Percentiles rank a stretch among this genome's conserved stretches.
phyloP scores from a whole-genome alignment of 2,113 vertebrate genomes.

The Podarcis cretensis region DNA sequence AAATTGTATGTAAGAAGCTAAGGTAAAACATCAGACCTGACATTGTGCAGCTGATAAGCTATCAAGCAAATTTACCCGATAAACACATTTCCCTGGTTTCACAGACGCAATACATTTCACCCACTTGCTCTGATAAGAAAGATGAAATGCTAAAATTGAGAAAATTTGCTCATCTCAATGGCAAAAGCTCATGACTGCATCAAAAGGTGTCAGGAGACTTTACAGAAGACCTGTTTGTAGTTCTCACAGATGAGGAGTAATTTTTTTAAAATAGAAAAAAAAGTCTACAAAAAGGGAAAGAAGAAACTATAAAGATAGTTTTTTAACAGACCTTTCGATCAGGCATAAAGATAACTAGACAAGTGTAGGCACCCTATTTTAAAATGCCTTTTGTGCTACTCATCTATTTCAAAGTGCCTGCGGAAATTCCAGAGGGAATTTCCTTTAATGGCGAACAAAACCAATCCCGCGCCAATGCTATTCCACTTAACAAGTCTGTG shows the following conservation, averaged over 20 bases:
- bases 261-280: not conserved
- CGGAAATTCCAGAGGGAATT: not conserved
- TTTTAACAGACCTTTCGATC: not conserved
- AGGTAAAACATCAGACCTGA: not conserved
- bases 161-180: not conserved
- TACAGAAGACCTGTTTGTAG: not conserved
- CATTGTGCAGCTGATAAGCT: not conserved
- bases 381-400: not conserved
- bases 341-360: not conserved
- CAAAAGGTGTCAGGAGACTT: accelerated
- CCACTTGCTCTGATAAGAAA: not conserved
- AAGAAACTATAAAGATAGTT: constrained; percentile 2
- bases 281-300: not conserved
- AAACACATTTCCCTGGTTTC: not conserved
- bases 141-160: accelerated
- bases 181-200: not conserved
- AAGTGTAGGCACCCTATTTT: not conserved
- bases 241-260: not conserved
- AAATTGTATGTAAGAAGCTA: no score
- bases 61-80: not conserved
- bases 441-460: not conserved
- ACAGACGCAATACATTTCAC: not conserved
- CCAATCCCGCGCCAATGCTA: not conserved
- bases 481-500: not conserved
- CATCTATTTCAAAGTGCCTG: not conserved